Evolutionary conservation across 2,797 vertebrate species (phyloP).

Genomic region (Sebastes hopkinsi): DNA sequence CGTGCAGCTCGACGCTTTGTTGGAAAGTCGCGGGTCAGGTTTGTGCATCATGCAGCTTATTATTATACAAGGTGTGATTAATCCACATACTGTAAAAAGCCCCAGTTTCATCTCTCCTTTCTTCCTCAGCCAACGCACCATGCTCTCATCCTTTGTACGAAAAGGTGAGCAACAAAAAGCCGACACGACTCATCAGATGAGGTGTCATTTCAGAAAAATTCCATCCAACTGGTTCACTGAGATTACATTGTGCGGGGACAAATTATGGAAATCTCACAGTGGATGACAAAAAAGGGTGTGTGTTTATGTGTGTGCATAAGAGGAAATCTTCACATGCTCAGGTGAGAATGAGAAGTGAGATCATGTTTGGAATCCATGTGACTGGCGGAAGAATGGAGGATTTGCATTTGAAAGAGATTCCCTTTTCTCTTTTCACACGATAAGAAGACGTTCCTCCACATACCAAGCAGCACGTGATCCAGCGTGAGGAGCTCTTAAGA

Average conservation of each 20-base stretch:
- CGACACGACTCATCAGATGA: constrained; percentile 44
- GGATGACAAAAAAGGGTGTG: constrained; percentile 4
- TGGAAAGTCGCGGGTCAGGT: constrained; percentile 18
- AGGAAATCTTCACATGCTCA: constrained; percentile 33
- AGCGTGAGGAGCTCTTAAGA: neutral
- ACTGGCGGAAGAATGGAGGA: constrained; percentile 36
- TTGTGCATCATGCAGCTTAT: constrained; percentile 8
- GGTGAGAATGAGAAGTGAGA: constrained; percentile 41
- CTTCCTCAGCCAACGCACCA: neutral
- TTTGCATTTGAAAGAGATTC: constrained; percentile 67
- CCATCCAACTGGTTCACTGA: constrained; percentile 58
- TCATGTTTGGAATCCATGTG: constrained; percentile 40
- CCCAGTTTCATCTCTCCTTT: constrained; percentile 24
- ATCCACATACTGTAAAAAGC: neutral
- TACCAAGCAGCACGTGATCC: neutral
- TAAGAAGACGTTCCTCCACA: constrained; percentile 19
- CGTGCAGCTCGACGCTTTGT: neutral
- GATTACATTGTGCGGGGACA: constrained; percentile 40
- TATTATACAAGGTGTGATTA: neutral
- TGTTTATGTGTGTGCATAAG: neutral
- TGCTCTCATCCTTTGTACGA: constrained; percentile 16
- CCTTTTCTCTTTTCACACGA: constrained; percentile 11
- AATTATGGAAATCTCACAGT: constrained; percentile 54
- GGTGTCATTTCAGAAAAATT: constrained; percentile 33
- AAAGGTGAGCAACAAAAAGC: constrained; percentile 33